Evolutionary conservation across 2,113 vertebrate species (phyloP).

Genomic region (Paramormyrops kingsleyae): DNA sequence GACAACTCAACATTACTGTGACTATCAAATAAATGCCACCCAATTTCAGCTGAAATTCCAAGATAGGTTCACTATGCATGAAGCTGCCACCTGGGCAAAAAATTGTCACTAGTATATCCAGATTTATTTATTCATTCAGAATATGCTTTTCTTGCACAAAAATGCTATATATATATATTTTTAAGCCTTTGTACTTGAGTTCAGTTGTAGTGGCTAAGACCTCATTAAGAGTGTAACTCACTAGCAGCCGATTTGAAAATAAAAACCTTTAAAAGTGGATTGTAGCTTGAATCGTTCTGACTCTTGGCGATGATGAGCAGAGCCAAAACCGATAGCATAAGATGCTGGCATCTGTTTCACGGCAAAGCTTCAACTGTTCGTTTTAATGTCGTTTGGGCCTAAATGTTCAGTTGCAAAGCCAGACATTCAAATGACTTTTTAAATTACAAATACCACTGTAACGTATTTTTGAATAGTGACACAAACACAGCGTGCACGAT

Average conservation of each 20-base stretch:
- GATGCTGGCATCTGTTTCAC: not conserved
- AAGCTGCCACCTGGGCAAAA: not conserved
- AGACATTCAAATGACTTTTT: not conserved
- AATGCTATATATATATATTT: not conserved
- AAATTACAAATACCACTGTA: not conserved
- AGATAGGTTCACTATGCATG: not conserved
- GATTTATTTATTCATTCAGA: not conserved
- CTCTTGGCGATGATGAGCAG: not conserved
- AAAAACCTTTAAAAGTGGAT: not conserved
- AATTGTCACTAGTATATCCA: not conserved
- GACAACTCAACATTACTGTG: not conserved
- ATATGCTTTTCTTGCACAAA: not conserved
- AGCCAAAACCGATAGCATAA: not conserved
- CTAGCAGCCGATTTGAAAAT: not conserved
- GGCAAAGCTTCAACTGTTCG: not conserved
- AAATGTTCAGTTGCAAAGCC: not conserved
- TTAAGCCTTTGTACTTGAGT: not conserved
- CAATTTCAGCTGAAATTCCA: not conserved
- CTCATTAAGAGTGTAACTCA: not conserved
- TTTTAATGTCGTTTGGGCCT: not conserved
- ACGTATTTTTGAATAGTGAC: not conserved
- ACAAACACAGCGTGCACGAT: not conserved
- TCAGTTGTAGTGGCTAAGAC: not conserved
- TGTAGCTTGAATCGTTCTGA: not conserved
- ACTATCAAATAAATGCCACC: slow-evolving; percentile 4